Conservation (phyloP, 2,888 invertebrate species). For the Thera britannica region DNA sequence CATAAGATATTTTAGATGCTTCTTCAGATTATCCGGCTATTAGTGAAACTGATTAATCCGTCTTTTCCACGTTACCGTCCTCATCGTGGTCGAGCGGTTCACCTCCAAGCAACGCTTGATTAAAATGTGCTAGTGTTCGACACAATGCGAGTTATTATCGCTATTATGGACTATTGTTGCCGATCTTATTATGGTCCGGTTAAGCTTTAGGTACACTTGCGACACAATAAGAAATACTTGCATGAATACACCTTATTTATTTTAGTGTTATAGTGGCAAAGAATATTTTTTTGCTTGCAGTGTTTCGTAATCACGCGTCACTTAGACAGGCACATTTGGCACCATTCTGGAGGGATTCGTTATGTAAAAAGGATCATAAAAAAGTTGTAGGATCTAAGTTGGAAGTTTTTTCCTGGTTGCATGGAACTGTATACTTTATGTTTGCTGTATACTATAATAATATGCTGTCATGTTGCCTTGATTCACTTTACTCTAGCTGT, state of each 20-base stretch:
- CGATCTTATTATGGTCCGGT: conserved; percentile 38
- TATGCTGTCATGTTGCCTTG: no score
- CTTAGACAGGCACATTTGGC: no score
- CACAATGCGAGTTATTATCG: conserved; percentile 76
- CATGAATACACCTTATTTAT: no score
- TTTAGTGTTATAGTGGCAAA: no score
- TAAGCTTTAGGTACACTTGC: conserved; percentile 40
- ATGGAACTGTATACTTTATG: background rate
- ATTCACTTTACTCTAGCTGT: no score
- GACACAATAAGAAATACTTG: conserved; percentile 1
- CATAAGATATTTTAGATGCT: no score
- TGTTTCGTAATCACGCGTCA: no score
- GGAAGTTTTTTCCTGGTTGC: background rate
- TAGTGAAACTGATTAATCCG: background rate
- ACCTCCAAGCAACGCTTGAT: conserved; percentile 61
- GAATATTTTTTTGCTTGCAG: no score
- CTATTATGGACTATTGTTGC: conserved; percentile 74
- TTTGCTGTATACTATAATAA: no score
- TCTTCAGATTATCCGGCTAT: background rate
- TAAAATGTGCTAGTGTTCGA: conserved; percentile 72
- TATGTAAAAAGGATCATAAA: no score
- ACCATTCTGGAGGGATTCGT: no score
- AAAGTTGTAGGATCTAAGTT: no score
- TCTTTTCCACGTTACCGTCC: background rate
- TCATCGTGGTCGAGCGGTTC: conserved; percentile 1